Conservation (phyloP, 2,797 vertebrate species). For the Neostethus bicornis region DNA sequence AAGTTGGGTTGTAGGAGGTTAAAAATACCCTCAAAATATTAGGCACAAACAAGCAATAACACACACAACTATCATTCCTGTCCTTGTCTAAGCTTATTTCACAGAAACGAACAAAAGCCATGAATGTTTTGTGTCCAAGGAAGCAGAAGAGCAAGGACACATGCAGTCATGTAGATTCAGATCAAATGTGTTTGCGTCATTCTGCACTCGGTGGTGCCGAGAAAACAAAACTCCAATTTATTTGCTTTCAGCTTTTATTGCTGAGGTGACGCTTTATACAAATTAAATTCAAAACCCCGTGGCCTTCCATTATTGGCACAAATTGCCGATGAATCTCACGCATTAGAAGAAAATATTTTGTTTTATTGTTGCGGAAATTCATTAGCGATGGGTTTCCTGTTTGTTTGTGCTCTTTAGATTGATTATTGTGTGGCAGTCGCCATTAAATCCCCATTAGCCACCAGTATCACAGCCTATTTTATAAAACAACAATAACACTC, state of each 20-base stretch:
- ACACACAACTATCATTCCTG: constrained; percentile 1
- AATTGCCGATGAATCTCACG: constrained; percentile 39
- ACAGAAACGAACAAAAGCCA: constrained; percentile 18
- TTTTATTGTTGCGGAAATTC: constrained; percentile 57
- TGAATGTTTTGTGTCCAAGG: constrained; percentile 37
- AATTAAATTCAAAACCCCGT: constrained; percentile 38
- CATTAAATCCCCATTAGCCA: constrained; percentile 76
- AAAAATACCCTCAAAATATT: constrained; percentile 33
- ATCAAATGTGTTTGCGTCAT: constrained; percentile 31
- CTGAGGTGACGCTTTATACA: constrained; percentile 25
- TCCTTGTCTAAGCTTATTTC: constrained; percentile 3
- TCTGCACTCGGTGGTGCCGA: constrained; percentile 9
- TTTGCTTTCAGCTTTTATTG: constrained; percentile 35
- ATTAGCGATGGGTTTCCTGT: constrained; percentile 51
- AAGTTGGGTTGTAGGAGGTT: constrained; percentile 50
- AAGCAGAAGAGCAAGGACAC: constrained; percentile 31
- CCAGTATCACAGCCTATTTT: constrained; percentile 71
- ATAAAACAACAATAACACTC: constrained; percentile 69
- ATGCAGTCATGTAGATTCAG: not conserved
- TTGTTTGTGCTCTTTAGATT: constrained; percentile 59
- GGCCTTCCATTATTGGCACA: constrained; percentile 34
- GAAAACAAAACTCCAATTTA: constrained; percentile 28
- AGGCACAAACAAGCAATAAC: constrained; percentile 6
- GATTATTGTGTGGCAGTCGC: constrained; percentile 72
- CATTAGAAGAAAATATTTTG: constrained; percentile 55